A percentile compares a stretch with the other conserved stretches of the same genome.
Evolutionary conservation across 1,140 invertebrate genomes (phyloP).

Genomic region (Globodera ellingtonae): DNA sequence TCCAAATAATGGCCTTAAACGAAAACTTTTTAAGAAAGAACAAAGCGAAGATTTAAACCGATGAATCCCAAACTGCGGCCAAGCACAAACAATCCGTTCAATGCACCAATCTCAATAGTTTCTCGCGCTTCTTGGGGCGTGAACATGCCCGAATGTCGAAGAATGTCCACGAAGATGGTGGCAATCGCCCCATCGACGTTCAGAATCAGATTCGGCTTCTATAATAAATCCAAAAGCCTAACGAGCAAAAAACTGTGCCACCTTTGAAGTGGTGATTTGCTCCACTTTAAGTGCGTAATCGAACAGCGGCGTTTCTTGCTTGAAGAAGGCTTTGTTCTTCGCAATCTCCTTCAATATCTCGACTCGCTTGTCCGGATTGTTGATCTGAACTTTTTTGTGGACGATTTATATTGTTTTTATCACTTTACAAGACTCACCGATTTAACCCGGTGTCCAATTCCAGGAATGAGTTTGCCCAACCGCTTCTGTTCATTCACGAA

Average conservation of each 20-base stretch:
- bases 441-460: conserved; percentile 96
- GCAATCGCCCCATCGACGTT: conserved; percentile 99
- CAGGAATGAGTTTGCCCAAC: conserved; percentile 96
- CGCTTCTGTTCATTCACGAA: conserved; percentile 97
- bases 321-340: conserved; percentile 58
- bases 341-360: conserved; percentile 96
- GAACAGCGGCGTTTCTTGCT: conserved; percentile 86
- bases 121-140: conserved; percentile 95
- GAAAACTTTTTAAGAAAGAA: background rate
- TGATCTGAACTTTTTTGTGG: conserved; percentile 73
- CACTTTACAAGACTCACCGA: conserved; percentile 71
- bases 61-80: conserved; percentile 98
- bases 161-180: conserved; percentile 92
- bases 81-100: conserved; percentile 96
- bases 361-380: conserved; percentile 96
- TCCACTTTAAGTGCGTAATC: conserved; percentile 96
- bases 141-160: conserved; percentile 82
- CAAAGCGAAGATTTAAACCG: conserved; percentile 70
- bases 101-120: conserved; percentile 93
- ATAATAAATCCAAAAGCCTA: conserved; percentile 24
- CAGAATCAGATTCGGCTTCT: conserved; percentile 96
- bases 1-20: conserved; percentile 88
- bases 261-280: conserved; percentile 95
- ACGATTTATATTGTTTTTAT: conserved; percentile 16
- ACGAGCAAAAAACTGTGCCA: conserved; percentile 37